Evolutionary conservation across 2,888 invertebrate species (phyloP), one percentile per base, ranked within the genome.

Genomic region (Tetramorium bicarinatum): DNA sequence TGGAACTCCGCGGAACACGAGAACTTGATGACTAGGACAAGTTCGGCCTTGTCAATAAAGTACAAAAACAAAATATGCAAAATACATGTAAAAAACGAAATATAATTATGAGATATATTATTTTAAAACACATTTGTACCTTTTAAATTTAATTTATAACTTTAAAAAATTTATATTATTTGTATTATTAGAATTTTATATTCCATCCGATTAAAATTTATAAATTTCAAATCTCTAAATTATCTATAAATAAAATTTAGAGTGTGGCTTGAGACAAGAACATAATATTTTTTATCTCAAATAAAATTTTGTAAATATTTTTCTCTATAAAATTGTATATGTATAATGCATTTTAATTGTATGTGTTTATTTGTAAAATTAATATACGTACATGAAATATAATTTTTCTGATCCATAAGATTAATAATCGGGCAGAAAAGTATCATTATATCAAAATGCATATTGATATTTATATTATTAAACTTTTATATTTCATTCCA

Each of bases 21-120:
- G 54, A 77, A 56, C 83, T 81, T 67, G 89, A 88, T 85, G 88
- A 87, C 84, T 85, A 79, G 79, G 13, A 59, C 38, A 72, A 79
- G 56, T 44, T 56, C 44, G 34, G 47, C n/a, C 18, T 72, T 54
- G 29, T 56, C 77, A 69, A 64, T 76, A 21, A 77, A 64, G 61
- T 13, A 11, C 25, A 29, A 64, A 47, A 67, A 25, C 38, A 41
- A 13, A 54, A 25, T 54, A 11, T 38, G 18, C 8, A 3, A 52
- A n/a, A 25, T n/a, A 13, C 8, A 25, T 66, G 6, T 56, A n/a
- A 11, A 9, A 25, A 18, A 29, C 3, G n/a, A 62, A 18, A 52
- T 18, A 38, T 49, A 38, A 29, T 72, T 69, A 2, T 34, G 29
- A 34, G 29, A 29, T 29, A 3, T 49, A 11, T 41, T 67, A 67